Conservation (phyloP, 2,888 invertebrate species). For the Loripinus fragilis region DNA sequence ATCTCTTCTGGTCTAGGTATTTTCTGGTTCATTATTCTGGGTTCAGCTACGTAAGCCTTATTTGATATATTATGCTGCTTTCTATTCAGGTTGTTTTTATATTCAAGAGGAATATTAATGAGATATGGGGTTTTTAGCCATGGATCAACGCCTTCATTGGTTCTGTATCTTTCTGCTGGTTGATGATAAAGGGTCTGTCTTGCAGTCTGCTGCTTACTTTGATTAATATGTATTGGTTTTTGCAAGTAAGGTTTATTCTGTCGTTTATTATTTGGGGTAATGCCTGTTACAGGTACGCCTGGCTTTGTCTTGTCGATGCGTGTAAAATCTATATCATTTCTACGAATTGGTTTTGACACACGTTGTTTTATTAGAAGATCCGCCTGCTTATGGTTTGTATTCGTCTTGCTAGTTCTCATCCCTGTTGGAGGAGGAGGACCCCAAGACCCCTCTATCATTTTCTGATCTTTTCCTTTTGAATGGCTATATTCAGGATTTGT, state of each 20-base stretch:
- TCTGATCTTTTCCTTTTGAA: too few species aligned
- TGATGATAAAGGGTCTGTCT: neutral
- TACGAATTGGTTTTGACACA: neutral
- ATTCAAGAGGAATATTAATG: too few species aligned
- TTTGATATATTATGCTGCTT: neutral
- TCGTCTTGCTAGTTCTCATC: too few species aligned
- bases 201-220: neutral
- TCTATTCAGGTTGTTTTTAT: neutral
- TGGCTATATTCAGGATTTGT: too few species aligned
- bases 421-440: too few species aligned
- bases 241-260: neutral
- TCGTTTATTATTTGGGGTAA: neutral
- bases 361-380: too few species aligned
- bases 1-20: neutral
- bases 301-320: neutral
- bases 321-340: neutral
- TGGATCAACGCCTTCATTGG: neutral
- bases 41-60: neutral
- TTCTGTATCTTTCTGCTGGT: neutral
- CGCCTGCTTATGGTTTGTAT: too few species aligned
- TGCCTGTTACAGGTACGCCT: neutral
- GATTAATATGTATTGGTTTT: neutral
- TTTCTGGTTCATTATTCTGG: neutral
- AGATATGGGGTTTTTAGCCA: neutral
- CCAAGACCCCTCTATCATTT: too few species aligned